These are phyloP conservation scores for Pristiophorus japonicus DNA, from an alignment of 2,113 vertebrate genomes.

Conservation along the genomic window DNA sequence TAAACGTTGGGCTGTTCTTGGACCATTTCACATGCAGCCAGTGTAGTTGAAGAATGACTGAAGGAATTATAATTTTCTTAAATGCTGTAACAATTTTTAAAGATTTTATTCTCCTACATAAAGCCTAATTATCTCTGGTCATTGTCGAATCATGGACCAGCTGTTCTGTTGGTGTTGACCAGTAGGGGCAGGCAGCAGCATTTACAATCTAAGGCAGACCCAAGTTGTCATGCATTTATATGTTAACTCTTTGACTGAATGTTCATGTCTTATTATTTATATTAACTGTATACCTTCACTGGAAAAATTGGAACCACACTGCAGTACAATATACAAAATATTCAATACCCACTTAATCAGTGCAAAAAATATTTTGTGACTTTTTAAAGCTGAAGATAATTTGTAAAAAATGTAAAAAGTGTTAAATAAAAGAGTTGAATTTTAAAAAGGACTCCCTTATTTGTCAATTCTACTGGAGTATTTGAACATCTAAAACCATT, in stretches of 20 bases:
- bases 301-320: constrained; percentile 23
- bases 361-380: constrained; percentile 35
- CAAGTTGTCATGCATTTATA: constrained; percentile 1
- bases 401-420: constrained; percentile 35
- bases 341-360: constrained; percentile 30
- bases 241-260: constrained; percentile 19
- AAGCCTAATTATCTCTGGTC: neutral
- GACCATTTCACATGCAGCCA: constrained; percentile 21
- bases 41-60: neutral
- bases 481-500: neutral
- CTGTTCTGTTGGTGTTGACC: neutral
- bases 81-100: constrained; percentile 8
- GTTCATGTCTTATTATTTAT: constrained; percentile 32
- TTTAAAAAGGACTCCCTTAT: neutral
- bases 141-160: neutral
- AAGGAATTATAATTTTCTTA: neutral
- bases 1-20: neutral
- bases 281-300: constrained; percentile 20
- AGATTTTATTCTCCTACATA: neutral
- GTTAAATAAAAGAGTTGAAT: constrained; percentile 36
- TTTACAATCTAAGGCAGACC: neutral
- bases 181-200: neutral
- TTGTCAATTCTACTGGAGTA: neutral
- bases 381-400: constrained; percentile 34
- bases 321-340: constrained; percentile 7